Base-by-base conservation (phyloP, 1,140 invertebrate species). In the Cydia strobilella region DNA sequence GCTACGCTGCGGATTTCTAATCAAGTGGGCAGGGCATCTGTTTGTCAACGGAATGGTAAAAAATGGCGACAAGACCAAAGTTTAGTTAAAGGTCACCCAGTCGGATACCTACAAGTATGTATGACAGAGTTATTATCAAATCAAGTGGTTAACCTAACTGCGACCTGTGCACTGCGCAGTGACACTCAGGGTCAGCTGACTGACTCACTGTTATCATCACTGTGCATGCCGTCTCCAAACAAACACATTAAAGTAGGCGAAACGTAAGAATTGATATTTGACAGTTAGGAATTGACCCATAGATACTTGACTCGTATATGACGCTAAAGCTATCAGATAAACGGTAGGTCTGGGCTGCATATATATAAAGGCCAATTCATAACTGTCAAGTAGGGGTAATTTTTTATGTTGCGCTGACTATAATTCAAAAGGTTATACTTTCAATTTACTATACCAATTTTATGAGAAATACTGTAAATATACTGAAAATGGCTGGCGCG, bases 131-230 rank as follows among this genome's bases (percentile, higher is more conserved):
- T n/a, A 51, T 59, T 59, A 59, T 59, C 54, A 59, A 23, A 23
- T 59, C 54, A 59, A 20, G 20, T 23, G 54, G 54, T 20, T 23
- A 59, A 59, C 54, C n/a, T 48, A 48, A n/a, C 9, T 54, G 15
- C 51, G n/a, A 54, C 51, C 51, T 54, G 7, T 59, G 54, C 54
- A 23, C 54, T 59, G n/a, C 1, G 20, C 20, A 59, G 54, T 59
- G 54, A 59, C 54, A 59, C 54, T 59, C 54, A 59, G 54, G 54
- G 54, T 59, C 54, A 59, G 9, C 54, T 59, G 54, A 12, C 54
- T 59, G 54, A 59, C 20, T 59, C 54, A 59, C 54, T 59, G 18
- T 23, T 23, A 23, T 59, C 54, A 59, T 13, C 2, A n/a, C 15
- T 54, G 51, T 54, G 48, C 48, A 54, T 54, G 48, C n/a, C 4